Evolutionary conservation across 2,113 vertebrate species (phyloP).

Genomic region (Arvicanthis niloticus): DNA sequence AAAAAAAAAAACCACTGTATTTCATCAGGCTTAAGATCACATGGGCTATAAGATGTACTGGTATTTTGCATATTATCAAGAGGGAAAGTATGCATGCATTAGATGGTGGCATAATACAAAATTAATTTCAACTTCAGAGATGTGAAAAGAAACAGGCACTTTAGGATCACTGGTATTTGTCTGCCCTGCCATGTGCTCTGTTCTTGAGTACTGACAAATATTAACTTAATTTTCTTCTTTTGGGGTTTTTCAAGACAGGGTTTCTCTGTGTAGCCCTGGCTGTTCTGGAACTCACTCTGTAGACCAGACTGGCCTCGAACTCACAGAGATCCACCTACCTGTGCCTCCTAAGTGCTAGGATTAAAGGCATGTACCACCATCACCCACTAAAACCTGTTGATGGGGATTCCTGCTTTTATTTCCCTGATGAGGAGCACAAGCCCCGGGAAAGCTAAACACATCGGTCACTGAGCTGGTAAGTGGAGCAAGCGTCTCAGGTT

Average conservation of each 20-base stretch:
- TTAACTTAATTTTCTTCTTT: background rate
- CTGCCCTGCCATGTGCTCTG: background rate
- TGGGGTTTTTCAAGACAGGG: background rate
- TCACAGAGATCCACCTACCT: background rate
- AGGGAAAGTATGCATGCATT: background rate
- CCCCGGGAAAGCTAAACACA: background rate
- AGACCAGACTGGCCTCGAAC: background rate
- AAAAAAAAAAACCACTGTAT: background rate
- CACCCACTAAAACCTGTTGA: background rate
- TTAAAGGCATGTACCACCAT: background rate
- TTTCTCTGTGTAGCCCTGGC: background rate
- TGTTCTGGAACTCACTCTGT: background rate
- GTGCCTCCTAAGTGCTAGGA: background rate
- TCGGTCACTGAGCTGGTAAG: background rate
- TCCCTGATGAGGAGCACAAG: background rate
- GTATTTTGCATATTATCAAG: constrained; percentile 29
- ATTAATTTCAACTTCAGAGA: constrained; percentile 38
- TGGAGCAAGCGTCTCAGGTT: background rate
- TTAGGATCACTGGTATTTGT: background rate
- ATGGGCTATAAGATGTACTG: background rate
- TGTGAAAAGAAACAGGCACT: constrained; percentile 5
- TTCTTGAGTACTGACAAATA: constrained; percentile 23
- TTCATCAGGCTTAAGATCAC: background rate
- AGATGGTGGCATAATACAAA: constrained; percentile 3
- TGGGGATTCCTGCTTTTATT: background rate